Conservation (phyloP, 37 sponge, comb jelly and placozoan species). For the Haliclona indistincta region DNA sequence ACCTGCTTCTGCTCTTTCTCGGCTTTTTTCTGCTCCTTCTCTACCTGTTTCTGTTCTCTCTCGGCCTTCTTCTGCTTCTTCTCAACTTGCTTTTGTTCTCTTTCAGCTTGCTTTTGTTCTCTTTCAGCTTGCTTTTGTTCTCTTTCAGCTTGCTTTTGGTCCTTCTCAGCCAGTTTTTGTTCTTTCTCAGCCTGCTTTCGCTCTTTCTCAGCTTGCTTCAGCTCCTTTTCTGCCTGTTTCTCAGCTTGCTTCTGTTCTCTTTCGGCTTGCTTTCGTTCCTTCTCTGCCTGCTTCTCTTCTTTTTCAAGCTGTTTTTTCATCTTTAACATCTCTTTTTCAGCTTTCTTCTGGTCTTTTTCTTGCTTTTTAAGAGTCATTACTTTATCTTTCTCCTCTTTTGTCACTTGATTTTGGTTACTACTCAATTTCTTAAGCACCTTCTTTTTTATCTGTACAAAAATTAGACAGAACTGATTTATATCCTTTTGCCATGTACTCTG, state of each 20-base stretch:
- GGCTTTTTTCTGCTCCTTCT: conserved; percentile 1
- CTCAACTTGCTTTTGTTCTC: conserved; percentile 18
- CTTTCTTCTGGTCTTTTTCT: not conserved
- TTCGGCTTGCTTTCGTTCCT: not conserved
- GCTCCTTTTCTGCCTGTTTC: not conserved
- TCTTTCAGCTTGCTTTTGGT: conserved; percentile 7
- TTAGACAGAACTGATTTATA: no score
- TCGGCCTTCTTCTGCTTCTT: conserved; percentile 21
- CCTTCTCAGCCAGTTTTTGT: no score
- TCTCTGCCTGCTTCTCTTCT: conserved; percentile 8
- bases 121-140: conserved; percentile 1
- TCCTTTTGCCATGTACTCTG: not conserved
- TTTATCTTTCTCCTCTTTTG: not conserved
- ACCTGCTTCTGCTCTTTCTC: conserved; percentile 16
- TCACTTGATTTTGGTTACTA: not conserved
- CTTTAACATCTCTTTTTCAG: not conserved
- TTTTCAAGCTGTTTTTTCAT: not conserved
- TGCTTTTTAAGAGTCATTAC: not conserved
- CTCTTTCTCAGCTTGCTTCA: not conserved
- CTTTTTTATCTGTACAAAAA: no score
- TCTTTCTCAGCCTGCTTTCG: conserved; percentile 24
- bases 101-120: conserved; percentile 6
- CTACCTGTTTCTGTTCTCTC: conserved; percentile 33
- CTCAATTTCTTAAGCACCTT: not conserved
- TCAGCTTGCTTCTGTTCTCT: not conserved